A percentile compares a stretch with the other conserved stretches of the same genome.
These are phyloP conservation scores for Notarius quadriscutis DNA, from an alignment of 2,113 vertebrate species.

Conservation along the genomic window DNA sequence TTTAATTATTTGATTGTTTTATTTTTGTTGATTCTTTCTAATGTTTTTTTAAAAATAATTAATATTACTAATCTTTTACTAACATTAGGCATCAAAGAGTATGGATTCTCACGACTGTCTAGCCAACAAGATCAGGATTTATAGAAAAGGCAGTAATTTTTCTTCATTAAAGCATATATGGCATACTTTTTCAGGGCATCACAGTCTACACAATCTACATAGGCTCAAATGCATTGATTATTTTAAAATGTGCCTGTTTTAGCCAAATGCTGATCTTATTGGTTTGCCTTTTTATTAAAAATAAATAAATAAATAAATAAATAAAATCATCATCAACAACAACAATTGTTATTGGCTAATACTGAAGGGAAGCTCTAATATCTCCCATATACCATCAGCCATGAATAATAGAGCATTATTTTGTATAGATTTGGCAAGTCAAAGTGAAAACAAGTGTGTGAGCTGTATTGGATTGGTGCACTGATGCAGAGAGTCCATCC, in stretches of 20 bases:
- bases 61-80: not conserved
- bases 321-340: too few species aligned
- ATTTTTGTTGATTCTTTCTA: not conserved
- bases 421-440: not conserved
- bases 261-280: too few species aligned
- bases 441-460: constrained; percentile 13
- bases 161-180: too few species aligned
- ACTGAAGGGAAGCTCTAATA: not conserved
- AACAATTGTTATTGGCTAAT: not conserved
- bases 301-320: too few species aligned
- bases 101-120: too few species aligned
- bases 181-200: too few species aligned
- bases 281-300: too few species aligned
- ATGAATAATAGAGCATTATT: not conserved
- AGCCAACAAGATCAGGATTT: too few species aligned
- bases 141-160: too few species aligned
- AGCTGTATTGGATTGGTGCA: not conserved
- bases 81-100: not conserved
- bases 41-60: not conserved
- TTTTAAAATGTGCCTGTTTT: too few species aligned
- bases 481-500: not conserved
- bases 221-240: too few species aligned
- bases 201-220: too few species aligned
- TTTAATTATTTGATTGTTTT: not conserved
- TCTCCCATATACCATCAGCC: not conserved